Percentiles rank a stretch among this genome's conserved stretches.
phyloP scores from a whole-genome alignment of 2,797 vertebrate genomes.

The Phataginus tricuspis region DNA sequence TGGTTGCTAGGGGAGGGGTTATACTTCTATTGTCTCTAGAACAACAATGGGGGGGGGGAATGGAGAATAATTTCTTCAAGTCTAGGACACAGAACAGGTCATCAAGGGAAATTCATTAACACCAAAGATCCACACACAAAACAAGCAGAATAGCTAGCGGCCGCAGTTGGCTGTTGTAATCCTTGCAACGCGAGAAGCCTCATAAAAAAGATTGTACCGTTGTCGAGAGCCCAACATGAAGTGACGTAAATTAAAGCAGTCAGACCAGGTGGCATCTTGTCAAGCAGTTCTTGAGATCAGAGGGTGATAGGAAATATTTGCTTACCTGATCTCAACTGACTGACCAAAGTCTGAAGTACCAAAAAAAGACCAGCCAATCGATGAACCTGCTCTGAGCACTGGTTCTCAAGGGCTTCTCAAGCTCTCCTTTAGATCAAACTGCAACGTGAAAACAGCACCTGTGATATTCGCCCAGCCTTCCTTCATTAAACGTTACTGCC shows the following conservation, averaged over 20 bases:
- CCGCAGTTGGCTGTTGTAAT: too few species aligned
- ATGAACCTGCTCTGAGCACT: not conserved
- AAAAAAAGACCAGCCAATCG: not conserved
- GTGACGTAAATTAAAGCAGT: slow-evolving; percentile 14
- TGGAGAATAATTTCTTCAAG: not conserved
- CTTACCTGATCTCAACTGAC: slow-evolving; percentile 22
- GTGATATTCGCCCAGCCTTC: not conserved
- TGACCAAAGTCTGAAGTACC: not conserved
- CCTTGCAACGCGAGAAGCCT: not conserved
- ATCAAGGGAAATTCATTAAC: not conserved
- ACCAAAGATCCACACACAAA: not conserved
- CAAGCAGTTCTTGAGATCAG: slow-evolving; percentile 32
- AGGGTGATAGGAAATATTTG: not conserved
- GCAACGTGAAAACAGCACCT: slow-evolving; percentile 25
- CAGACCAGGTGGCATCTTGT: not conserved
- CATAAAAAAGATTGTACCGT: not conserved
- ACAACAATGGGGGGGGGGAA: not conserved
- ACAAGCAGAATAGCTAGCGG: not conserved
- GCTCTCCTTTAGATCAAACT: not conserved
- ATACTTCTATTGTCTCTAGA: slow-evolving; percentile 1
- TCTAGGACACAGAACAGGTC: not conserved
- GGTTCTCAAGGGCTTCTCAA: slow-evolving; percentile 32
- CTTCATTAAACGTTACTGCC: slow-evolving; percentile 2
- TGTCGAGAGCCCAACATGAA: not conserved
- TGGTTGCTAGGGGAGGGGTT: not conserved